phyloP scores from a whole-genome alignment of 2,888 invertebrate genomes.

The Coremacera marginata region DNA sequence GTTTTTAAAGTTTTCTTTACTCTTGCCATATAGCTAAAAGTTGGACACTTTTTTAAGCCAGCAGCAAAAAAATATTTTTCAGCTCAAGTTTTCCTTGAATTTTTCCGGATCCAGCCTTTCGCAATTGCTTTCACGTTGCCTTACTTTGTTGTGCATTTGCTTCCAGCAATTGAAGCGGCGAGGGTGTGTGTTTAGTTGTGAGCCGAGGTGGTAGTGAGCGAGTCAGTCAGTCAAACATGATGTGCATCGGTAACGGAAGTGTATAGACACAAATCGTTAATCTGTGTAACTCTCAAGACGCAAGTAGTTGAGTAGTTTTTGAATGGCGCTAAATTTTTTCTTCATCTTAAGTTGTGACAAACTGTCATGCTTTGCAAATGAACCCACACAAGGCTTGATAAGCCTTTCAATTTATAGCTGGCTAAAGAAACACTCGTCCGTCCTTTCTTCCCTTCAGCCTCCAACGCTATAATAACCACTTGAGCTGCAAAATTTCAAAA shows the following conservation, averaged over 20 bases:
- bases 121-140: slow-evolving; percentile 36
- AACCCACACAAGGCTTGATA: slow-evolving; percentile 11
- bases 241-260: slow-evolving; percentile 32
- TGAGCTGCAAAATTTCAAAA: slow-evolving; percentile 23
- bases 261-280: slow-evolving; percentile 29
- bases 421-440: neutral
- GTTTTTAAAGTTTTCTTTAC: neutral
- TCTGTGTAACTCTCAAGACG: neutral
- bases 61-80: neutral
- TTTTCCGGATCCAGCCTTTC: slow-evolving; percentile 27
- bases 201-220: neutral
- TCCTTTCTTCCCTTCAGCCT: neutral
- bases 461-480: neutral
- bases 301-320: neutral
- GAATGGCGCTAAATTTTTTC: neutral
- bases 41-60: neutral
- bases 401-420: neutral
- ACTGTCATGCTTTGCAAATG: neutral
- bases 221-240: neutral
- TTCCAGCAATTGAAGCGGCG: neutral
- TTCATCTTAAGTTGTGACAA: neutral
- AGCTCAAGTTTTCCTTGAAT: neutral
- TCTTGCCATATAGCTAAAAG: neutral
- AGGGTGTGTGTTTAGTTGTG: neutral
- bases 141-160: slow-evolving; percentile 3